A percentile compares a stretch with the other conserved stretches of the same genome.
Evolutionary conservation across 1,140 invertebrate species (phyloP).

Genomic region (Cephus cinctus): DNA sequence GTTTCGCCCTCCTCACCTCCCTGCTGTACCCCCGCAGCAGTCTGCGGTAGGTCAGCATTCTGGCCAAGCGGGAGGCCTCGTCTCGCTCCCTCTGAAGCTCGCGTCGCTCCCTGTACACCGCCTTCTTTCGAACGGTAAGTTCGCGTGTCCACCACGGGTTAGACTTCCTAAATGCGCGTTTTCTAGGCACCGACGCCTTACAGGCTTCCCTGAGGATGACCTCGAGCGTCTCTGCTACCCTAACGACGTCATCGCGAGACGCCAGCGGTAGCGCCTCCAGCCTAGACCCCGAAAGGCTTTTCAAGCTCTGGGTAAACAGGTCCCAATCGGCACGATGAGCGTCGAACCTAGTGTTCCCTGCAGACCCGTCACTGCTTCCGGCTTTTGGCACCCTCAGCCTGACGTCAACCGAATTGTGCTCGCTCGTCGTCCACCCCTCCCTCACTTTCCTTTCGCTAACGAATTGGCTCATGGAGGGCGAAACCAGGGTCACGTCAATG

Average conservation of each 20-base stretch:
- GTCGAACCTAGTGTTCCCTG: not conserved
- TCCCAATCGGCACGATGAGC: not conserved
- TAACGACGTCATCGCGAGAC: no score
- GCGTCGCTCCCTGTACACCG: not conserved
- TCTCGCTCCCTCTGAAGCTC: not conserved
- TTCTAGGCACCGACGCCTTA: no score
- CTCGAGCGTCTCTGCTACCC: no score
- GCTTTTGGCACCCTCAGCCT: not conserved
- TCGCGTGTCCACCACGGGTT: no score
- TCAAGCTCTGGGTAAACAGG: not conserved
- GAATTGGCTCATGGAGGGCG: not conserved
- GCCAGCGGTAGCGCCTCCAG: no score
- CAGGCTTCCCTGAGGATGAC: no score
- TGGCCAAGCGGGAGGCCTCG: not conserved
- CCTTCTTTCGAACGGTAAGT: not conserved
- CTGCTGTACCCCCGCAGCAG: no score
- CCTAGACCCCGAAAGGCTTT: no score
- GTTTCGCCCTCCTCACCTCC: no score
- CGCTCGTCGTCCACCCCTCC: not conserved
- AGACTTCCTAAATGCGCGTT: no score
- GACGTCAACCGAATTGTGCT: not conserved
- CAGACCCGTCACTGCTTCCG: not conserved
- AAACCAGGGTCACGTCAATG: conserved; percentile 15
- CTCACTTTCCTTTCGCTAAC: not conserved
- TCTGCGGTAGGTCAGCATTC: no score